Evolutionary conservation across 1,140 invertebrate species (phyloP).

Genomic region (Atta colombica): DNA sequence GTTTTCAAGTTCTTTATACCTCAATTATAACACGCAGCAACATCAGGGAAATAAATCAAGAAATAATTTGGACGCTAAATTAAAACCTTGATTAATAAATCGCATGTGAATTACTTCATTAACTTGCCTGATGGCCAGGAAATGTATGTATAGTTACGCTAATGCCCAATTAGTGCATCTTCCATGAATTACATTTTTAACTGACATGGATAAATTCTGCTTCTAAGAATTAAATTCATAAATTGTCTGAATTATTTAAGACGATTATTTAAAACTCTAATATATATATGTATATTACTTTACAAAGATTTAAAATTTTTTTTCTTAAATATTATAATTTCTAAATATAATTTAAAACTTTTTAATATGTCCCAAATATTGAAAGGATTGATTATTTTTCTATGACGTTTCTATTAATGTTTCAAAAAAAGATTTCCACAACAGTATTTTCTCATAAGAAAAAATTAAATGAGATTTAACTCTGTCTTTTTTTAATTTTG

Average conservation of each 20-base stretch:
- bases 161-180: not conserved
- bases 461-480: not conserved
- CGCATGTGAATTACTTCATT: conserved; percentile 14
- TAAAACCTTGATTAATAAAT: conserved; percentile 19
- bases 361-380: not conserved
- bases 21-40: conserved; percentile 10
- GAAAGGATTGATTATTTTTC: not conserved
- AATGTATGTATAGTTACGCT: not conserved
- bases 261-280: not conserved
- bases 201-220: not conserved
- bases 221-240: not conserved
- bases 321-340: not conserved
- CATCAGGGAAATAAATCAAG: not conserved
- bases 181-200: not conserved
- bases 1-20: conserved; percentile 37
- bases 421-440: too few species aligned
- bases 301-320: conserved; percentile 5
- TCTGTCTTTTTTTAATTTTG: not conserved
- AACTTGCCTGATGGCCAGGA: not conserved
- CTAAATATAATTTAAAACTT: not conserved
- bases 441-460: not conserved
- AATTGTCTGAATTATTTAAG: not conserved
- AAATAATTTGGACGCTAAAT: conserved; percentile 27
- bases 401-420: not conserved
- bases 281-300: not conserved